Evolutionary conservation across 2,888 invertebrate genomes (phyloP).

Genomic region (Cataglyphis rosenhaueri): DNA sequence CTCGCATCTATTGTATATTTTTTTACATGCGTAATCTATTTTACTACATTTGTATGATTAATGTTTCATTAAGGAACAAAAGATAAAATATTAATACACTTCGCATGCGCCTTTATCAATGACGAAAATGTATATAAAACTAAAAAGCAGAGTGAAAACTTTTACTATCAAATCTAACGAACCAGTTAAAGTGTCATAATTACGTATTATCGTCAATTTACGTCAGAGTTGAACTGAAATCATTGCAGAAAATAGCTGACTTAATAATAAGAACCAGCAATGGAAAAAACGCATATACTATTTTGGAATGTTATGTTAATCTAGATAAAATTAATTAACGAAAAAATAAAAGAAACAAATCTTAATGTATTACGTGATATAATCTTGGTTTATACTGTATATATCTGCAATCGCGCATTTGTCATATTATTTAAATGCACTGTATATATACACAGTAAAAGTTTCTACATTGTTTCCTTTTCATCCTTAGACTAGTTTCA

Average conservation of each 20-base stretch:
- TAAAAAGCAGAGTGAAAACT: conserved; percentile 22
- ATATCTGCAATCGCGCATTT: conserved; percentile 43
- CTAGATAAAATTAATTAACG: conserved; percentile 41
- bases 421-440: conserved; percentile 59
- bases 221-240: conserved; percentile 2
- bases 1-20: conserved; percentile 23
- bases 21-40: conserved; percentile 40
- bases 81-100: conserved; percentile 19
- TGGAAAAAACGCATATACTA: conserved; percentile 46
- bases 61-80: not conserved
- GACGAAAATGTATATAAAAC: conserved; percentile 46
- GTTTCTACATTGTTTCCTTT: conserved; percentile 59
- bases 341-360: conserved; percentile 53
- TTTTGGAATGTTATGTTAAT: conserved; percentile 65
- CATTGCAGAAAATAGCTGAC: not conserved
- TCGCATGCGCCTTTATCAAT: not conserved
- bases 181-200: conserved; percentile 10
- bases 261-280: conserved; percentile 38
- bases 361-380: conserved; percentile 37
- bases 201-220: conserved; percentile 25
- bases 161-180: conserved; percentile 39
- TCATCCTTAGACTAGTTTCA: conserved; percentile 78
- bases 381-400: conserved; percentile 24
- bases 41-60: conserved; percentile 34
- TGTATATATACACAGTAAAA: conserved; percentile 62